Base-by-base conservation (phyloP, 2,797 vertebrate species). In the Melanogrammus aeglefinus region DNA sequence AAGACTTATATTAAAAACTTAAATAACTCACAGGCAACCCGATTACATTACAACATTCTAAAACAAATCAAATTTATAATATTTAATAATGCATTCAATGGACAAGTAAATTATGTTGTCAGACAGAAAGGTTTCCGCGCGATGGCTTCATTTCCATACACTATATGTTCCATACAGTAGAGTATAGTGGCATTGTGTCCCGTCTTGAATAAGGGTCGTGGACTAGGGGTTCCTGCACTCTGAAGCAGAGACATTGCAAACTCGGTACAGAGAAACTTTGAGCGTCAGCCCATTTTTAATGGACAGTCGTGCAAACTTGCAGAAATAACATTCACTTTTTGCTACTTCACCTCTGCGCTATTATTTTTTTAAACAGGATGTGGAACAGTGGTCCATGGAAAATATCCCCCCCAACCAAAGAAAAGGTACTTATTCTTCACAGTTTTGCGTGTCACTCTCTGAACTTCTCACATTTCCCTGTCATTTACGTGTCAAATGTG, bases 331-430 rank as follows among this genome's bases (percentile, higher is more conserved):
- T 69, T 75, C 51, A 0, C 74, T 86, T 82, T 84, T 71, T 85
- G 88, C 88, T 87, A 83, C 85, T 88, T 85, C 74, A 81, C 79
- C 38, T 83, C 78, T 27, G 78, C 78, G 69, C 69, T 90, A 82
- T 91, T 89, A 74, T 88, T 81, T 38, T 87, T 71, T 63, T 57
- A 63, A 76, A 74, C 89, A 87, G 92, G 91, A 93, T 91, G 90
- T 91, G 90, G 89, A 83, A 75, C 9, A 9, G 87, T 57, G 85
- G 88, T 87, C 78, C 27, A 51, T 63, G 35, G 63, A 21, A 63
- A 63, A n/a, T 5, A 63, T 24, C 57, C n/a, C 57, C 57, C 57
- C 57, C 29, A 4, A 18, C 38, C 47, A 63, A 38, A 27, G 27
- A 70, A 51, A 75, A 75, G 38, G 38, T 36, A 81, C 84, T 8